Conservation (phyloP, 2,888 invertebrate species). For the Agriotes lineatus region DNA sequence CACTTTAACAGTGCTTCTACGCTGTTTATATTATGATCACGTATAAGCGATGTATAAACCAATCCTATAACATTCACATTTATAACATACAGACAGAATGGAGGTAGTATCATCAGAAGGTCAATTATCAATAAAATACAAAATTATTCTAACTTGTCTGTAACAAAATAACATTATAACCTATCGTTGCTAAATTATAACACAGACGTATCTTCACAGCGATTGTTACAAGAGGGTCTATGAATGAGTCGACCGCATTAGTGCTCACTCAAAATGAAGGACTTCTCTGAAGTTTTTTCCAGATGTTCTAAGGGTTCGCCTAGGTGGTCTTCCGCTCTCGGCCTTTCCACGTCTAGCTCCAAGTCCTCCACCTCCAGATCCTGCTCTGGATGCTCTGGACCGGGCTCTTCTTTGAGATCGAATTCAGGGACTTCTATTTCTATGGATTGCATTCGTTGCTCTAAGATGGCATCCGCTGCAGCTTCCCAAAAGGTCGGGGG, state of each 20-base stretch:
- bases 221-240: background rate
- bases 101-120: too few relatives aligned
- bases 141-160: too few relatives aligned
- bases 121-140: too few relatives aligned
- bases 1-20: too few relatives aligned
- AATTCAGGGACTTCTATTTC: constrained; percentile 69
- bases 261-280: constrained; percentile 18
- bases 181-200: background rate
- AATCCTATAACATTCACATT: too few relatives aligned
- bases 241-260: background rate
- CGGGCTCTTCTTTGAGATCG: constrained; percentile 41
- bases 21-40: too few relatives aligned
- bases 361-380: constrained; percentile 26
- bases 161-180: too few relatives aligned
- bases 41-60: too few relatives aligned
- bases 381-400: constrained; percentile 16
- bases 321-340: constrained; percentile 15
- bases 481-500: constrained; percentile 74
- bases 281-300: background rate
- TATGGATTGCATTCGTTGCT: constrained; percentile 68
- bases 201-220: constrained; percentile 17
- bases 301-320: constrained; percentile 1
- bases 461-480: constrained; percentile 72
- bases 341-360: constrained; percentile 5
- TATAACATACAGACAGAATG: too few relatives aligned